phyloP scores from a whole-genome alignment of 1,140 invertebrate species.

The Oedothorax gibbosus region DNA sequence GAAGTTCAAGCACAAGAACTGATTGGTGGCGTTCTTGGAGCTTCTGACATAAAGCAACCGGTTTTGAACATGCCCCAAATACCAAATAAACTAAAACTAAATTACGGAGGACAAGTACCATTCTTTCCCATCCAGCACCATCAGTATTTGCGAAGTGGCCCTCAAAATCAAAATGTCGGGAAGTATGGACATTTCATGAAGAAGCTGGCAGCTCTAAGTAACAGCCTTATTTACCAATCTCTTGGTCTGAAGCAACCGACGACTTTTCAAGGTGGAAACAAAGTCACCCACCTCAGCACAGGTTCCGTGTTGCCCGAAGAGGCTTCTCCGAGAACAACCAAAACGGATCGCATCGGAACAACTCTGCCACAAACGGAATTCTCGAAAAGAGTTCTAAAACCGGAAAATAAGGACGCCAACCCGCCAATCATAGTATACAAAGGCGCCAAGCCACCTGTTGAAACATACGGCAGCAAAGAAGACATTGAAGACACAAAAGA shows the following conservation, averaged over 20 bases:
- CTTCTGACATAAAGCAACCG: slow-evolving; percentile 5
- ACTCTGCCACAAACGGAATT: neutral
- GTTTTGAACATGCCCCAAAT: slow-evolving; percentile 2
- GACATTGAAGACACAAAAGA: slow-evolving; percentile 2
- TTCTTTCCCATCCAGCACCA: neutral
- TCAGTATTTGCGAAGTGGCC: neutral
- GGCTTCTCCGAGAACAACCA: neutral
- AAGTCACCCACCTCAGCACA: neutral
- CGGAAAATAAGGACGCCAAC: neutral
- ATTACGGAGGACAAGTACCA: neutral
- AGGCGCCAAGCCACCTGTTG: slow-evolving; percentile 16
- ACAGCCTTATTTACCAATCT: neutral
- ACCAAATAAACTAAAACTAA: neutral
- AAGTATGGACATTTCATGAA: slow-evolving; percentile 16
- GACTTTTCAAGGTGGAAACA: neutral
- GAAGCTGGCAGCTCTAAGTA: slow-evolving; percentile 9
- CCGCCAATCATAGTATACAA: slow-evolving; percentile 49
- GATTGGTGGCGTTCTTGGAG: too few relatives aligned
- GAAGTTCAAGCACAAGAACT: too few relatives aligned
- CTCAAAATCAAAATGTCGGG: neutral
- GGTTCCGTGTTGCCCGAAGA: neutral
- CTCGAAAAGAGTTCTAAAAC: slow-evolving; percentile 1
- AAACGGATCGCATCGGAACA: neutral
- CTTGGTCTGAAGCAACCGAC: neutral
- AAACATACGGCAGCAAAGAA: slow-evolving; percentile 39